phyloP scores from a whole-genome alignment of 2,888 invertebrate genomes.

The Salpingus planirostris region DNA sequence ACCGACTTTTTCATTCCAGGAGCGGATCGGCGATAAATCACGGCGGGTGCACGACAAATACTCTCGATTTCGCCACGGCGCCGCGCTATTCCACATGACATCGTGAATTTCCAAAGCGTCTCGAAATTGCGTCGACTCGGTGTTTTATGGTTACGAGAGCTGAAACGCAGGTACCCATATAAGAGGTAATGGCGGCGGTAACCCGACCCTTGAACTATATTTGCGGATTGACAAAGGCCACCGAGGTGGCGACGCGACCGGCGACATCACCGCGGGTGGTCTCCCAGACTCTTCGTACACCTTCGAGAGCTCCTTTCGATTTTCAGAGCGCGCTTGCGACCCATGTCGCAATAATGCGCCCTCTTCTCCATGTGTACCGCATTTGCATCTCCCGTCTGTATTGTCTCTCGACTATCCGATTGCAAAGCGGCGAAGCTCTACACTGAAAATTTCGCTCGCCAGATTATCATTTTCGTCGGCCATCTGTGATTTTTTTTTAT shows the following conservation, averaged over 20 bases:
- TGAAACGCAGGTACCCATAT: too few species aligned
- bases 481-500: too few species aligned
- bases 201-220: slow-evolving; percentile 14
- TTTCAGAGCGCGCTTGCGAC: slow-evolving; percentile 6
- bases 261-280: slow-evolving; percentile 20
- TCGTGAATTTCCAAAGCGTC: not conserved
- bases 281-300: slow-evolving; percentile 9
- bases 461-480: too few species aligned
- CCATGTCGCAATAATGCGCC: slow-evolving; percentile 8
- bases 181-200: too few species aligned
- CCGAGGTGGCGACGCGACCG: slow-evolving; percentile 14
- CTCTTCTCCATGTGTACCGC: too few species aligned
- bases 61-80: not conserved
- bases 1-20: not conserved
- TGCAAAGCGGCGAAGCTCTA: too few species aligned
- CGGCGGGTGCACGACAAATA: not conserved
- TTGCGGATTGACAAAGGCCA: slow-evolving; percentile 18
- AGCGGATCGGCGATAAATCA: not conserved
- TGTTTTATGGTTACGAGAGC: too few species aligned
- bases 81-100: not conserved
- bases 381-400: slow-evolving; percentile 8
- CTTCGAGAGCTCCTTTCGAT: slow-evolving; percentile 10
- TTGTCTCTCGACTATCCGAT: slow-evolving; percentile 5
- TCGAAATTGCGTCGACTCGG: too few species aligned
- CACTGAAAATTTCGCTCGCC: too few species aligned